These are phyloP conservation scores for Ptilorrhoa leucosticta DNA, from an alignment of 2,113 vertebrate species.

Conservation along the genomic window DNA sequence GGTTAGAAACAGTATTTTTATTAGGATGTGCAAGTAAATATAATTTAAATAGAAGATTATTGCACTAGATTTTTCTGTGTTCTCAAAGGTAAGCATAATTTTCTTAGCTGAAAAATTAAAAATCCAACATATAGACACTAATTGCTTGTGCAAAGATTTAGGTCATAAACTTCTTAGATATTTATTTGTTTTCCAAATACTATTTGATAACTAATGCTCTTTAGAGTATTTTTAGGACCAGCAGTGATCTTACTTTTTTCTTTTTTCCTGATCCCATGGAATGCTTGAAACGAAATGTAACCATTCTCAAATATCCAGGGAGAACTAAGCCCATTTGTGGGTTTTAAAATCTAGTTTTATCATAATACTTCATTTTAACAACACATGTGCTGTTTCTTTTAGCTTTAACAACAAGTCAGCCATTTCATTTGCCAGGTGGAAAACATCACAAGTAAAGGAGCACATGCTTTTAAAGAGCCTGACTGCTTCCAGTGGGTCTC, in stretches of 20 bases:
- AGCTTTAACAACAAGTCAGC: background rate
- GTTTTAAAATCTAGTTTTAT: background rate
- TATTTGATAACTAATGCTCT: background rate
- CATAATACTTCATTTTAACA: background rate
- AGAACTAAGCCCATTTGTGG: background rate
- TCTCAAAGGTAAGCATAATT: background rate
- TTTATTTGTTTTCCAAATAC: background rate
- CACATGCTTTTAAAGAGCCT: background rate
- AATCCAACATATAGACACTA: background rate
- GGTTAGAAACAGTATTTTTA: background rate
- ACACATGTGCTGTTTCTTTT: background rate
- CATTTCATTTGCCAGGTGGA: background rate
- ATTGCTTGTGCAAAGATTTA: background rate
- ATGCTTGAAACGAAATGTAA: background rate
- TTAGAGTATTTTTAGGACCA: background rate
- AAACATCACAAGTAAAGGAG: background rate
- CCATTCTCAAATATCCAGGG: background rate
- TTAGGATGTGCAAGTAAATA: background rate
- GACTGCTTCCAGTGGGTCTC: background rate
- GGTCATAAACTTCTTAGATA: background rate
- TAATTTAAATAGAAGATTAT: background rate
- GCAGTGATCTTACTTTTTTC: background rate
- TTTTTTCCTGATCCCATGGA: background rate
- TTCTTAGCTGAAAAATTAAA: background rate
- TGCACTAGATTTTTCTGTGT: background rate